Conservation (phyloP, 2,797 vertebrate genomes). For the Galago senegalensis region DNA sequence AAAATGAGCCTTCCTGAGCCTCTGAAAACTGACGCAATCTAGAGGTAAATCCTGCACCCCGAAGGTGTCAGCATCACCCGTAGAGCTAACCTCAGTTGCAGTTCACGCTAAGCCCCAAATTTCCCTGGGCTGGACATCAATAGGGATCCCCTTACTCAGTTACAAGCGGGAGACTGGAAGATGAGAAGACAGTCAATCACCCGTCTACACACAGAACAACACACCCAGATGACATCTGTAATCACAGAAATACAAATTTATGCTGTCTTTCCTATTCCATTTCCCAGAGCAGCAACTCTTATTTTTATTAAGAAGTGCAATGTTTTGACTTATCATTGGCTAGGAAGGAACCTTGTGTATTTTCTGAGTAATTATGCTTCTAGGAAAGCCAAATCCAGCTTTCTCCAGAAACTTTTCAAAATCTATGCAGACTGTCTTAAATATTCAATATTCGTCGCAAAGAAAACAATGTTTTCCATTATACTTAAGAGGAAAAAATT, state of each 20-base stretch:
- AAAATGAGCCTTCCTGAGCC: not conserved
- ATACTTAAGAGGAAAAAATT: not conserved
- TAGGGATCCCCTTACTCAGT: not conserved
- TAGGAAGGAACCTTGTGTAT: not conserved
- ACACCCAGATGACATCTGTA: not conserved
- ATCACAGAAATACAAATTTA: not conserved
- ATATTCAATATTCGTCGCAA: not conserved
- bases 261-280: not conserved
- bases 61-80: not conserved
- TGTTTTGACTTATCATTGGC: not conserved
- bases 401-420: slow-evolving; percentile 42
- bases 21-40: not conserved
- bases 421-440: not conserved
- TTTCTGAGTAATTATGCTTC: slow-evolving; percentile 31
- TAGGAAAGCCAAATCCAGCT: not conserved
- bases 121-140: not conserved
- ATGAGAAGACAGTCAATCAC: not conserved
- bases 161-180: not conserved
- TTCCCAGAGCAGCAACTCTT: not conserved
- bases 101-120: not conserved
- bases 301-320: slow-evolving; percentile 8
- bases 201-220: not conserved
- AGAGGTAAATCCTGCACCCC: not conserved
- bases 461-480: not conserved
- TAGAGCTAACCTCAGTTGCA: not conserved